Conservation (phyloP, 1,140 invertebrate species). For the Platorchestia sp. region DNA sequence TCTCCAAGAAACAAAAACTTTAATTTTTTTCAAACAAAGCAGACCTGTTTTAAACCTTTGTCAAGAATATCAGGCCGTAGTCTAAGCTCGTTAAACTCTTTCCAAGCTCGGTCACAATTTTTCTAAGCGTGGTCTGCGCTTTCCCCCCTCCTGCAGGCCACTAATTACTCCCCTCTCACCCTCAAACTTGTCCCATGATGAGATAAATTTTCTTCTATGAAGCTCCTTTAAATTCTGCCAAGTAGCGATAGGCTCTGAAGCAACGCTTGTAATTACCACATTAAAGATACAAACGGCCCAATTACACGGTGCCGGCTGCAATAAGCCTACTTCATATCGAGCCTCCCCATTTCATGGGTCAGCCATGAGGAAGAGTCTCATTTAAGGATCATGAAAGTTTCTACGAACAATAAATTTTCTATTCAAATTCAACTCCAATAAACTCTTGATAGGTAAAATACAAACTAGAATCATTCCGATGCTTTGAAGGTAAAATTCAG, state of each 20-base stretch:
- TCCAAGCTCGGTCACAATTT: background rate
- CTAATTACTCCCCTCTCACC: background rate
- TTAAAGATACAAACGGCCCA: constrained; percentile 24
- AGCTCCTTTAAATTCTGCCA: constrained; percentile 33
- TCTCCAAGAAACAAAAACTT: too few relatives aligned
- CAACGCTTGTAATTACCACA: constrained; percentile 16
- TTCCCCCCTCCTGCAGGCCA: background rate
- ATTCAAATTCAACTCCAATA: background rate
- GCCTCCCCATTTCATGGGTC: too few relatives aligned
- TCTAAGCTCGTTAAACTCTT: background rate
- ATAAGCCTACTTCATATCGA: background rate
- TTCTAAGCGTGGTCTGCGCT: background rate
- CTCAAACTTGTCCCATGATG: background rate
- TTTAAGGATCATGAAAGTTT: background rate
- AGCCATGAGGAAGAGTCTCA: background rate
- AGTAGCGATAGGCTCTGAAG: constrained; percentile 11
- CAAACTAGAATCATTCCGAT: background rate
- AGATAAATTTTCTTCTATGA: constrained; percentile 12
- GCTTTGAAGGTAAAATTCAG: background rate
- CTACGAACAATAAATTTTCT: background rate
- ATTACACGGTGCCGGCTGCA: background rate
- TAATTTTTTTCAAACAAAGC: too few relatives aligned
- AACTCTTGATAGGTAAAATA: background rate
- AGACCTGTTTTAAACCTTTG: background rate
- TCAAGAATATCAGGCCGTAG: background rate